These are phyloP conservation scores for Rhabdornis inornatus DNA, from an alignment of 2,113 vertebrate genomes.

Conservation along the genomic window DNA sequence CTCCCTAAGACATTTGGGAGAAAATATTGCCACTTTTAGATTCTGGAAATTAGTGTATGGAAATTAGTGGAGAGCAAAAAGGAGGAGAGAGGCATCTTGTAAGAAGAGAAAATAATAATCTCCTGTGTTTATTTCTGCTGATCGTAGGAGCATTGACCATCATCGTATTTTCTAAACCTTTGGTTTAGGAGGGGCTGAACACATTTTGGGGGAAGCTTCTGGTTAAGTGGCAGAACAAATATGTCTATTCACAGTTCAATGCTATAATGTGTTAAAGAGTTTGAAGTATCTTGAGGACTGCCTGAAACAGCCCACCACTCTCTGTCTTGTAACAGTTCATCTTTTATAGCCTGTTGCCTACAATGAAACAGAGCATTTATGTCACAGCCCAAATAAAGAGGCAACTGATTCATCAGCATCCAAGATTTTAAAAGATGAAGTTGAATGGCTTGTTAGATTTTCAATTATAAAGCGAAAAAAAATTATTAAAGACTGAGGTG, in stretches of 20 bases:
- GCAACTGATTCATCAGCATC: neutral
- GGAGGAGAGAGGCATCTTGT: neutral
- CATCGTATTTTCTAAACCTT: neutral
- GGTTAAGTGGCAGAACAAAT: constrained; percentile 14
- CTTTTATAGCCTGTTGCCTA: neutral
- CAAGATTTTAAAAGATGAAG: neutral
- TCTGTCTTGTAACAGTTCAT: constrained; percentile 11
- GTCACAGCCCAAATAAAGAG: neutral
- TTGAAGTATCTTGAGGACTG: neutral
- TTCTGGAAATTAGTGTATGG: neutral
- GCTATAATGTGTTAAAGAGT: neutral
- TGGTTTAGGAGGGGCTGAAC: neutral
- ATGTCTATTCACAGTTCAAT: neutral
- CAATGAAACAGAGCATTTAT: neutral
- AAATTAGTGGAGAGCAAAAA: neutral
- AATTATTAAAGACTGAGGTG: neutral
- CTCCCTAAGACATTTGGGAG: neutral
- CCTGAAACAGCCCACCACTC: neutral
- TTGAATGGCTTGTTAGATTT: neutral
- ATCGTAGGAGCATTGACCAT: neutral
- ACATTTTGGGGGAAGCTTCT: neutral
- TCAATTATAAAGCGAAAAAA: neutral
- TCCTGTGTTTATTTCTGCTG: neutral
- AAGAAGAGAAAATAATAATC: neutral
- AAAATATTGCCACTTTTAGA: neutral